Evolutionary conservation across 2,113 vertebrate genomes (phyloP).

Genomic region (Carassius carassius): DNA sequence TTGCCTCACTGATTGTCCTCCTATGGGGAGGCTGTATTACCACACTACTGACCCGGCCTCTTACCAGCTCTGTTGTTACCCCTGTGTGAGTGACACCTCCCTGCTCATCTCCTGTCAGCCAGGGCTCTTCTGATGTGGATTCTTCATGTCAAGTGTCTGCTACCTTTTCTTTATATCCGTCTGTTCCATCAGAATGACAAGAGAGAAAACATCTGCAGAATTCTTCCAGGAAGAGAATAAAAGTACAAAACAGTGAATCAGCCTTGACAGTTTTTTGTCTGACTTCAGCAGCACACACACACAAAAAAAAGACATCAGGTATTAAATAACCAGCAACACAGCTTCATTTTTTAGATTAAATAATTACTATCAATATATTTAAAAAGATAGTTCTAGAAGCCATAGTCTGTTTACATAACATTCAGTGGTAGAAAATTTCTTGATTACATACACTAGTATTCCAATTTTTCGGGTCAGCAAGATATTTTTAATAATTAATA

Average conservation of each 20-base stretch:
- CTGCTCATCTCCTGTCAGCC: conserved; percentile 32
- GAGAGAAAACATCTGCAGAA: neutral
- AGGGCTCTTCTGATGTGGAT: conserved; percentile 44
- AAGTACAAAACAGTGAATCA: conserved; percentile 4
- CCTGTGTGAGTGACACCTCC: conserved; percentile 62
- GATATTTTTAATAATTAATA: too few relatives aligned
- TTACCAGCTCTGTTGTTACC: conserved; percentile 61
- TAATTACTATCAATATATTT: neutral
- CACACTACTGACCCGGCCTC: conserved; percentile 34
- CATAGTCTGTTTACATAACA: neutral
- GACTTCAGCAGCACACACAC: neutral
- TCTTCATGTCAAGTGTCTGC: conserved; percentile 41
- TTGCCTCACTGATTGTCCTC: conserved; percentile 36
- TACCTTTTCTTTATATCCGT: neutral
- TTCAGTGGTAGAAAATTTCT: neutral
- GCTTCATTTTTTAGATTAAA: neutral
- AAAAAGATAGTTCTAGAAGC: neutral
- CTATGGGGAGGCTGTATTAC: conserved; percentile 51
- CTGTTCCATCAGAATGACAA: neutral
- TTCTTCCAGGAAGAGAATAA: neutral
- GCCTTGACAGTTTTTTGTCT: neutral
- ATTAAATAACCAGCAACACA: neutral
- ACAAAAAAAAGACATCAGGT: neutral
- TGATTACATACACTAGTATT: too few relatives aligned
- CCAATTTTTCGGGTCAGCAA: too few relatives aligned